Percentiles rank a stretch among this genome's conserved stretches.
phyloP scores from a whole-genome alignment of 2,888 invertebrate species.

The Nineta flava region DNA sequence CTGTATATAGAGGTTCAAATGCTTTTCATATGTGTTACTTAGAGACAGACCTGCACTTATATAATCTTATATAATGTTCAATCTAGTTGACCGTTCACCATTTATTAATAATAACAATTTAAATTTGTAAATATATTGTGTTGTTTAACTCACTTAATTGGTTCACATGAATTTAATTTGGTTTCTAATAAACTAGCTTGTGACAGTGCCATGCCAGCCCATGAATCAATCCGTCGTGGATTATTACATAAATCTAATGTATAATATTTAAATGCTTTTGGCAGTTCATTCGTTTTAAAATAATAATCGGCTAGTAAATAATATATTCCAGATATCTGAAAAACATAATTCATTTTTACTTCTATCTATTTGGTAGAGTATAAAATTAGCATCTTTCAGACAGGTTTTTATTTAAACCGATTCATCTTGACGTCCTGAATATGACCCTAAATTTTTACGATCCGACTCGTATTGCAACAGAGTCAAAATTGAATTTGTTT shows the following conservation, averaged over 20 bases:
- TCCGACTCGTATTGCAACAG: too few relatives aligned
- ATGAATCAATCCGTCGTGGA: constrained; percentile 70
- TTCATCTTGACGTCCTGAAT: too few relatives aligned
- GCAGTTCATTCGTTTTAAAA: constrained; percentile 71
- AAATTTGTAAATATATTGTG: not conserved
- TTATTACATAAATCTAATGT: constrained; percentile 68
- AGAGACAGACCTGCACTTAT: too few relatives aligned
- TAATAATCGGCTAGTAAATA: constrained; percentile 87
- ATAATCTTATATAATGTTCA: too few relatives aligned
- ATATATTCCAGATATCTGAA: constrained; percentile 55
- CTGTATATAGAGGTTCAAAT: too few relatives aligned
- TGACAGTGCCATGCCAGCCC: constrained; percentile 81
- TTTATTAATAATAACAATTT: not conserved
- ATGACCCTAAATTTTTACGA: too few relatives aligned
- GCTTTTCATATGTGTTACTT: too few relatives aligned
- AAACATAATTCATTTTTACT: too few relatives aligned
- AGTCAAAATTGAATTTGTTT: too few relatives aligned
- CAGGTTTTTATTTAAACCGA: not conserved
- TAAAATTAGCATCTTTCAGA: too few relatives aligned
- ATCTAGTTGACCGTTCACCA: too few relatives aligned
- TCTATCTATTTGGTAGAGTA: too few relatives aligned
- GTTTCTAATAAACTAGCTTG: constrained; percentile 63
- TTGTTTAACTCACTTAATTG: constrained; percentile 31
- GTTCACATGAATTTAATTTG: constrained; percentile 58
- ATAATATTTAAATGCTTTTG: constrained; percentile 65